Percentiles rank a stretch among this genome's conserved stretches.
Conservation (phyloP, 92 coral and sea anemone species). For the Heteractis magnifica region DNA sequence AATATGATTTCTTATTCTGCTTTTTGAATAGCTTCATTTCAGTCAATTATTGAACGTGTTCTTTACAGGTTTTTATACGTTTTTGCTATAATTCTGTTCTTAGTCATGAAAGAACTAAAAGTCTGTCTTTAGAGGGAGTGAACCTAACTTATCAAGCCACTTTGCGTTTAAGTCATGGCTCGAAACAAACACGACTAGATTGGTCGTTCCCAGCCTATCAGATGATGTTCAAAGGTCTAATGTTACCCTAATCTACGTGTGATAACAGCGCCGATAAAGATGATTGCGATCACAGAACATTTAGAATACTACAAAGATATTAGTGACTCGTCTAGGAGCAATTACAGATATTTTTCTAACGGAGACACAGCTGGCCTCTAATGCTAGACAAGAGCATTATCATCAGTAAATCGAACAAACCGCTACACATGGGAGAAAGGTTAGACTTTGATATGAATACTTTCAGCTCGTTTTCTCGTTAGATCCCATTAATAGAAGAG, state of each 20-base stretch:
- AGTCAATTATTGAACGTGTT: too few species aligned
- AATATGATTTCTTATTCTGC: not conserved
- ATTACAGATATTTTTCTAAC: constrained; percentile 19
- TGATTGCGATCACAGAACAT: constrained; percentile 14
- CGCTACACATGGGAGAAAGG: constrained; percentile 20
- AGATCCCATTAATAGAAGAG: not conserved
- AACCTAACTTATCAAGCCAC: not conserved
- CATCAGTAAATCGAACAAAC: constrained; percentile 11
- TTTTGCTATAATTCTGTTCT: not conserved
- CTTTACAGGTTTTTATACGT: not conserved
- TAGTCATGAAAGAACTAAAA: not conserved
- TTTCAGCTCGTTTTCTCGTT: constrained; percentile 28
- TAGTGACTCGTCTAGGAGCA: constrained; percentile 20
- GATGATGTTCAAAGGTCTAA: constrained; percentile 10
- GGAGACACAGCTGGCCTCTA: constrained; percentile 15
- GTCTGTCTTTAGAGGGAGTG: not conserved
- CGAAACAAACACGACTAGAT: not conserved
- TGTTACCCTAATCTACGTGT: constrained; percentile 13
- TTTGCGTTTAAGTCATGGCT: not conserved
- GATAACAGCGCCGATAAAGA: constrained; percentile 24
- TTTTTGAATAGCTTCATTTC: not conserved
- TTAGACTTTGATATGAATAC: not conserved
- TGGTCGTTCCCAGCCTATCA: not conserved
- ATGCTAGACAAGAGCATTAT: constrained; percentile 6
- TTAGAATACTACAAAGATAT: constrained; percentile 16